Conservation (phyloP, 2,797 vertebrate genomes). For the Perodicticus potto region DNA sequence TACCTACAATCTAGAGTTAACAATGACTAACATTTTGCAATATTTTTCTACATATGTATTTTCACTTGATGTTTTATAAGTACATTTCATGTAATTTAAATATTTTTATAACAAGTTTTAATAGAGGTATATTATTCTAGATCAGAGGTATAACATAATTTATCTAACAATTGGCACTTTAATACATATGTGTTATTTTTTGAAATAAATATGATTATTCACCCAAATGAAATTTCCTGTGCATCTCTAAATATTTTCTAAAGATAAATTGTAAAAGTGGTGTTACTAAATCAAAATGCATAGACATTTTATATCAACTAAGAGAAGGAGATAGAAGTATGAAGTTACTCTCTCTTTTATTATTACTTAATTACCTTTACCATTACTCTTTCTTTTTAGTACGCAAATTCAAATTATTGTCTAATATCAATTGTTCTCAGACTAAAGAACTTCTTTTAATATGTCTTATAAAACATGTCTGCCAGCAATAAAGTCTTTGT, state of each 20-base stretch:
- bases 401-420: neutral
- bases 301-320: neutral
- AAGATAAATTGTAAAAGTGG: neutral
- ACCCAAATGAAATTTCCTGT: neutral
- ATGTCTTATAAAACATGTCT: neutral
- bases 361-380: neutral
- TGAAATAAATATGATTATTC: neutral
- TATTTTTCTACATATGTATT: neutral
- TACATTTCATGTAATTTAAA: neutral
- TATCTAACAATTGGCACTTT: neutral
- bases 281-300: neutral
- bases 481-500: neutral
- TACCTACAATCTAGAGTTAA: neutral
- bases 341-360: neutral
- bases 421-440: neutral
- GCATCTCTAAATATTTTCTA: neutral
- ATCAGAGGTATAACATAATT: neutral
- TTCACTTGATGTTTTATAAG: neutral
- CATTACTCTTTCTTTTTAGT: neutral
- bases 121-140: neutral
- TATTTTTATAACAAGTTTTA: neutral
- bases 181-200: neutral
- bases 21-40: neutral
- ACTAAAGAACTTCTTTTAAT: neutral
- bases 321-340: neutral